Evolutionary conservation across 2,888 invertebrate genomes (phyloP), one percentile per base, ranked within the genome.

Genomic region (Clistopyga incitator): DNA sequence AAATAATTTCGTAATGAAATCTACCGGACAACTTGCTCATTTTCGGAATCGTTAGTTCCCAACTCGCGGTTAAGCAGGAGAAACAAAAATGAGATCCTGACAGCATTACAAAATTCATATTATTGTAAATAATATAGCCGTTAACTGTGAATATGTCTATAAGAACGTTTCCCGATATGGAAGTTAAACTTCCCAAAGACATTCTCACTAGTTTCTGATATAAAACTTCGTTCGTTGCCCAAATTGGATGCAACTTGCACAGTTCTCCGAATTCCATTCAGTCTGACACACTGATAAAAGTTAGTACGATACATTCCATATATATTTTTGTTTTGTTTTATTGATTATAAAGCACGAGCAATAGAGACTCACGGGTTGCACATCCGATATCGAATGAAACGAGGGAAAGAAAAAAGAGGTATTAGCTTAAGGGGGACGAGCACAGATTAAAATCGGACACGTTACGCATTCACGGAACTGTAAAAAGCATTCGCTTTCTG

Each of bases 81-180:
- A 38, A 34, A 6, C 38, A n/a, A 56, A 38, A 34, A 6, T 25
- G 20, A 56, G 50, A 82, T 82, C 82, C 75, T 68, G 38, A 65
- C 76, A 67, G 54, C 79, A 77, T 61, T 38, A 82, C 78, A 85
- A 59, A 76, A 74, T 64, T 83, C 59, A 81, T 85, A 84, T 84
- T 86, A 84, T 86, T 90, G 89, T 89, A 90, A 80, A 89, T 91
- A 91, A 86, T 77, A 87, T 90, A 89, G 88, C 86, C 88, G 88
- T 90, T 89, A 87, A 88, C 86, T 88, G 88, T 90, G 87, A 89
- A 88, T 89, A 90, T 90, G 88, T 90, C 85, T 87, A 90, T 89
- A 88, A 88, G 85, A 86, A 20, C 56, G 65, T 88, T 87, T 87
- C 52, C 78, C 77, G 81, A 83, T 85, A 85, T 13, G 70, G 80